Evolutionary conservation across 2,113 vertebrate species (phyloP).

Genomic region (Perognathus longimembris): DNA sequence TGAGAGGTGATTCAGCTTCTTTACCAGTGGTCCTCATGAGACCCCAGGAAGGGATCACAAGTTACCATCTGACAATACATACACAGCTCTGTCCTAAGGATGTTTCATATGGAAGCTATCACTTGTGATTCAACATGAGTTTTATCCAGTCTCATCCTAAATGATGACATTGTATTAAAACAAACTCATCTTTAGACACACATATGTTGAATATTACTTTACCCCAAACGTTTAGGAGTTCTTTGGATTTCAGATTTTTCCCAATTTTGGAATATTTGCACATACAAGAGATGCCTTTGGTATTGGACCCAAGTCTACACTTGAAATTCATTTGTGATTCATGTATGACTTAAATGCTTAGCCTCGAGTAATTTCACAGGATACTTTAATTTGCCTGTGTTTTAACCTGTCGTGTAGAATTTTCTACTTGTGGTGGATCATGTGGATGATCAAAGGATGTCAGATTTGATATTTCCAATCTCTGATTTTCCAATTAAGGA

Average conservation of each 20-base stretch:
- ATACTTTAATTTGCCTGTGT: not conserved
- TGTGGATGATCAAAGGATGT: not conserved
- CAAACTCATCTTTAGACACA: not conserved
- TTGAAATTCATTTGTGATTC: not conserved
- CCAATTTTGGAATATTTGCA: not conserved
- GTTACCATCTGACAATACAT: rapidly evolving
- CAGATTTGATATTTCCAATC: too few relatives aligned
- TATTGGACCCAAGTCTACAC: not conserved
- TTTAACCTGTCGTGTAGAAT: not conserved
- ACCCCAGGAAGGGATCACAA: rapidly evolving
- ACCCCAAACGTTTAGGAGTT: not conserved
- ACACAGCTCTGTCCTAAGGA: rapidly evolving
- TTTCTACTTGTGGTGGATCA: too few relatives aligned
- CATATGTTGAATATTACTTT: not conserved
- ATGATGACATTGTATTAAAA: not conserved
- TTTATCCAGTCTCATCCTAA: not conserved
- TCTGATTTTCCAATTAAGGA: not conserved
- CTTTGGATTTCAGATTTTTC: not conserved
- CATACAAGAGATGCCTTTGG: not conserved
- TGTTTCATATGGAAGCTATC: rapidly evolving
- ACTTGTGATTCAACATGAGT: not conserved
- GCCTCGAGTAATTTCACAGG: not conserved
- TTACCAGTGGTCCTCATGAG: rapidly evolving
- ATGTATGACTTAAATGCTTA: not conserved
- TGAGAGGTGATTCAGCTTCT: not conserved